These are phyloP conservation scores for Manacus vitellinus DNA, from an alignment of 2,113 vertebrate species.

Conservation along the genomic window DNA sequence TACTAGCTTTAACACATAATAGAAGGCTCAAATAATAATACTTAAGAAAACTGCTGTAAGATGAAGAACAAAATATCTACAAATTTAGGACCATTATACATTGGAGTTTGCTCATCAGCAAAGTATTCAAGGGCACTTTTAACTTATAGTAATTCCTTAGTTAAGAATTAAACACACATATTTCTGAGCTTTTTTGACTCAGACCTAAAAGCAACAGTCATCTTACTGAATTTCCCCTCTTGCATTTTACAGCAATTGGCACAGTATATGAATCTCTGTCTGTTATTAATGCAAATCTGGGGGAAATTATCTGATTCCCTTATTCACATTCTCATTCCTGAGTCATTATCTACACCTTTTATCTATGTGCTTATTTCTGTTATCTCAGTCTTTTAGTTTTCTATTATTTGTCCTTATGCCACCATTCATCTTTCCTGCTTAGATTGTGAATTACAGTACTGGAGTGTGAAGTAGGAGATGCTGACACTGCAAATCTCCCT, in stretches of 20 bases:
- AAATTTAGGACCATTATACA: neutral
- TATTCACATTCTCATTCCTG: neutral
- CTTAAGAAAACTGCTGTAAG: neutral
- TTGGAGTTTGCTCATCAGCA: neutral
- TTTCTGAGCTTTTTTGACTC: neutral
- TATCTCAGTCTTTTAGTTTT: neutral
- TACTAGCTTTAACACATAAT: neutral
- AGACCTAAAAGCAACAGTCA: neutral
- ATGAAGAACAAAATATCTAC: neutral
- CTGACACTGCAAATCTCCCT: constrained; percentile 33
- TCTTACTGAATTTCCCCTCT: neutral
- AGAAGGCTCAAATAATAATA: neutral
- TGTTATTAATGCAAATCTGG: neutral
- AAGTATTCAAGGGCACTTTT: neutral
- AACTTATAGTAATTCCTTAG: neutral
- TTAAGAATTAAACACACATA: neutral
- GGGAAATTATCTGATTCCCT: neutral
- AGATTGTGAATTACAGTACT: neutral
- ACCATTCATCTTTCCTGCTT: neutral
- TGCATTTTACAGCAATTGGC: neutral
- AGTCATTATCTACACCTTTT: neutral
- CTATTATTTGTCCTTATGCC: neutral
- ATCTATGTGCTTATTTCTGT: neutral
- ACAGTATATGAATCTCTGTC: neutral
- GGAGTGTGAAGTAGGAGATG: neutral